Conservation (phyloP, 1,140 invertebrate species). For the Pemphigus obesinymphae region DNA sequence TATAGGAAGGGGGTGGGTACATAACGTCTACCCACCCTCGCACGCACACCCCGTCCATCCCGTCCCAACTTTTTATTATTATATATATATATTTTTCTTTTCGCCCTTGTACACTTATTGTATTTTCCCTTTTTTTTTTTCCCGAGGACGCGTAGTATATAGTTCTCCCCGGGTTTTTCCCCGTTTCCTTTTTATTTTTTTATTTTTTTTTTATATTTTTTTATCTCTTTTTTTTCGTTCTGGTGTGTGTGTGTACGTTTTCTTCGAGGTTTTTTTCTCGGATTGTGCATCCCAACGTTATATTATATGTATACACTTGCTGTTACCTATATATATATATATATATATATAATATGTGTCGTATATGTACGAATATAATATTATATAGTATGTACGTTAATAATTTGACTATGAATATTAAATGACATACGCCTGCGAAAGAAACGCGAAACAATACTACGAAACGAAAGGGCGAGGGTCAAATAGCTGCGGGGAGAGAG, state of each 20-base stretch:
- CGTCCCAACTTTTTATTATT: conserved; percentile 36
- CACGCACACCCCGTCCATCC: neutral
- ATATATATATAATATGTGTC: too few relatives aligned
- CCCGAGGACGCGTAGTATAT: conserved; percentile 32
- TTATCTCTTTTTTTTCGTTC: conserved; percentile 4
- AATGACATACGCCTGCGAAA: neutral
- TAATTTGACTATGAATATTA: conserved; percentile 36
- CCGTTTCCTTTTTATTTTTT: conserved; percentile 33
- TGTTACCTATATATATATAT: neutral
- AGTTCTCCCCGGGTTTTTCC: conserved; percentile 16
- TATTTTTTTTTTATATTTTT: conserved; percentile 31
- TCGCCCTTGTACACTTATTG: conserved; percentile 39
- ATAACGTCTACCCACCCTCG: conserved; percentile 14
- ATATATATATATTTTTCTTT: conserved; percentile 35
- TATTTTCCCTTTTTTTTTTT: conserved; percentile 27
- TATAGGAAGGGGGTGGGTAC: neutral
- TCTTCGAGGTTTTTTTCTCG: neutral
- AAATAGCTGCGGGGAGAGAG: too few relatives aligned
- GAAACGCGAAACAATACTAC: too few relatives aligned
- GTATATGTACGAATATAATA: neutral
- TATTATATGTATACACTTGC: neutral
- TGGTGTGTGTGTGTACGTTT: neutral
- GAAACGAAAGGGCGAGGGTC: neutral
- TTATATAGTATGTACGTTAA: too few relatives aligned
- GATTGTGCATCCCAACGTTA: neutral